phyloP scores from a whole-genome alignment of 2,113 vertebrate genomes.

The Pelecanoides urinatrix region DNA sequence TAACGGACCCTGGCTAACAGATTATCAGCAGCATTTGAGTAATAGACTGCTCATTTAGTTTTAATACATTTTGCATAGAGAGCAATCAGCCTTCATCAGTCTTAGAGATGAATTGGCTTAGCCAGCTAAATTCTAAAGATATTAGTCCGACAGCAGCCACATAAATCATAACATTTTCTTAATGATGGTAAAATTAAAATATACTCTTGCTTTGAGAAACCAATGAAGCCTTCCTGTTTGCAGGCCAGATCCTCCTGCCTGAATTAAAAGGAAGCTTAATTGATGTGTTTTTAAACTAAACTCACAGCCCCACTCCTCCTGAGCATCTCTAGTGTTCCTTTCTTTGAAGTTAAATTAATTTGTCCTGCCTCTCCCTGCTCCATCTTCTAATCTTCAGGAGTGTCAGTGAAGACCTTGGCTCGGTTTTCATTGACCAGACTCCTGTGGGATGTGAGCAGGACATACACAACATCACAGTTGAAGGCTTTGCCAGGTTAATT shows the following conservation, averaged over 20 bases:
- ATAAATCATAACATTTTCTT: slow-evolving; percentile 94
- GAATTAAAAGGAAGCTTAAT: slow-evolving; percentile 73
- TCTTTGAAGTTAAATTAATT: slow-evolving; percentile 21
- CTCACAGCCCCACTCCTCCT: not conserved
- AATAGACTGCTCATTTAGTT: slow-evolving; percentile 98
- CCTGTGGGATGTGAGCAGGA: not conserved
- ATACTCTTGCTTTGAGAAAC: slow-evolving; percentile 74
- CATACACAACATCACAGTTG: not conserved
- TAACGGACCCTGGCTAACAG: slow-evolving; percentile 90
- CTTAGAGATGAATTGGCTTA: slow-evolving; percentile 94
- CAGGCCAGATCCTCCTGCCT: slow-evolving; percentile 57
- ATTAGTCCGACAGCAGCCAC: slow-evolving; percentile 88
- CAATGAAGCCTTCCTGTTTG: slow-evolving; percentile 73
- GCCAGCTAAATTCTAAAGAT: slow-evolving; percentile 88
- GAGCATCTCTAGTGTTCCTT: not conserved
- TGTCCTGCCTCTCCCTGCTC: not conserved
- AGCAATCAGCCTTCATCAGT: slow-evolving; percentile 93
- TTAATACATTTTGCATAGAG: slow-evolving; percentile 97
- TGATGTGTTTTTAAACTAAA: slow-evolving; percentile 55
- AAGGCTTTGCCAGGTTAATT: not conserved
- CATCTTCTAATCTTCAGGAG: not conserved
- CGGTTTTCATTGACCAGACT: not conserved
- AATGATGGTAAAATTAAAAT: slow-evolving; percentile 88
- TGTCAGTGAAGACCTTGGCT: not conserved
- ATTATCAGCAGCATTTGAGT: slow-evolving; percentile 89